Percentiles rank a stretch among this genome's conserved stretches.
These are phyloP conservation scores for Cebidichthys violaceus DNA, from an alignment of 2,113 vertebrate species.

Conservation along the genomic window DNA sequence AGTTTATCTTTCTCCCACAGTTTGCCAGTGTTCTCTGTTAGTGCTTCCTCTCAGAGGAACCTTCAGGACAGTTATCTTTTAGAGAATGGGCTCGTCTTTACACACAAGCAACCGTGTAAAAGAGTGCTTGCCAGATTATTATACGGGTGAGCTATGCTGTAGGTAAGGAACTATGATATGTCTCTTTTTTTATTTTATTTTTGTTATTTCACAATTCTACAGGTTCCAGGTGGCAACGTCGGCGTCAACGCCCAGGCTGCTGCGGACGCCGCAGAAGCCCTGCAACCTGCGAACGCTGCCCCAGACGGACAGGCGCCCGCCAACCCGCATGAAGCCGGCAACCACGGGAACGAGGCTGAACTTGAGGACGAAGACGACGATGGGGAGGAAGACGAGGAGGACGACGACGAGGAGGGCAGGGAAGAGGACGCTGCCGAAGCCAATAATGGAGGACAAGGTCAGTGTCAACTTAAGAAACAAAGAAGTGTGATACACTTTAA, in stretches of 20 bases:
- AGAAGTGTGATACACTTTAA: not conserved
- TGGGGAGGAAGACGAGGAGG: constrained; percentile 86
- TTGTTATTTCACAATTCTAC: not conserved
- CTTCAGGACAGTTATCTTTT: not conserved
- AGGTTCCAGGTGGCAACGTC: constrained; percentile 84
- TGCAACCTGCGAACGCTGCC: constrained; percentile 27
- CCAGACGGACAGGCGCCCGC: constrained; percentile 33
- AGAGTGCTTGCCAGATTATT: not conserved
- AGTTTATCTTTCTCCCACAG: not conserved
- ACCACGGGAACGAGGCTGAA: constrained; percentile 55
- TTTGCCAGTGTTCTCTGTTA: not conserved
- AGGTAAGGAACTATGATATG: not conserved
- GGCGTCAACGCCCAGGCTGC: constrained; percentile 86
- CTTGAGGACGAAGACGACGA: constrained; percentile 51
- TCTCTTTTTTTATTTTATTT: not conserved
- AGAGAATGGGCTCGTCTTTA: not conserved
- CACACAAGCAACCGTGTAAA: not conserved
- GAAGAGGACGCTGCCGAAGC: constrained; percentile 92
- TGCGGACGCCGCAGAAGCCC: constrained; percentile 60
- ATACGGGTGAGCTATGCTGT: not conserved
- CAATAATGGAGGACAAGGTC: constrained; percentile 94
- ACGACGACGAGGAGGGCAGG: constrained; percentile 87
- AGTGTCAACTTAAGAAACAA: not conserved
- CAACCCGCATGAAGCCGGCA: constrained; percentile 40
- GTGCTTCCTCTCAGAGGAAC: not conserved